Evolutionary conservation across 2,113 vertebrate genomes (phyloP), one percentile per base, ranked within the genome.

Genomic region (Lynx canadensis): DNA sequence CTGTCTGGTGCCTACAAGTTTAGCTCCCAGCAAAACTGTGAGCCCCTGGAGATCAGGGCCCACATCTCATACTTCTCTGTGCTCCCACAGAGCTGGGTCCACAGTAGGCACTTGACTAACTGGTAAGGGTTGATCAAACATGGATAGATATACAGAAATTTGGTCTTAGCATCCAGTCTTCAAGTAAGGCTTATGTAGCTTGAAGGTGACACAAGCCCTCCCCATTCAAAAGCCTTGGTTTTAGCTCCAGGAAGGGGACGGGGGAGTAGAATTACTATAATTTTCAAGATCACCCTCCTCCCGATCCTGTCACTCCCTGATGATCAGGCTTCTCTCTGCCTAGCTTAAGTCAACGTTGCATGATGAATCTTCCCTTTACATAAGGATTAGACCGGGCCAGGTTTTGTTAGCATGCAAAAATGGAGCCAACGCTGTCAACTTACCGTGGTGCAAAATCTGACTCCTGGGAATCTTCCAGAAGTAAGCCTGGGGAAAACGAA

Each of bases 331-430:
- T 97, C 88, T 94, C 66, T 96, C 60, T 73, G 89, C 82, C 33
- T 91, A 86, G 50, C 41, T 96, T 94, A 93, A 69, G 57, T 96
- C 92, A 92, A 63, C 60, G 74, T 87, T 91, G 38, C 38, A 92
- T 95, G 92, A 94, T 12, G 18, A 88, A 71, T 93, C 83, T 97
- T 95, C 63, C 90, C 90, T 97, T 97, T 90, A 96, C 88, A 91
- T 96, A 80, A 95, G 41, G 87, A 95, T 94, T 63, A 90, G 84
- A 92, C 66, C 41, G 89, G 50, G 86, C 57, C 29, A 91, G 48
- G 50, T 95, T 97, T 96, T 94, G 41, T 96, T 89, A 96, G 83
- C 74, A 80, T 81, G 90, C 80, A 38, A 82, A 95, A 96, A 96
- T 84, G 52, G 65, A 95, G 87, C 95, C 92, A 98, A 96, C 45